Conservation (phyloP, 2,113 vertebrate genomes). For the Chionis minor region DNA sequence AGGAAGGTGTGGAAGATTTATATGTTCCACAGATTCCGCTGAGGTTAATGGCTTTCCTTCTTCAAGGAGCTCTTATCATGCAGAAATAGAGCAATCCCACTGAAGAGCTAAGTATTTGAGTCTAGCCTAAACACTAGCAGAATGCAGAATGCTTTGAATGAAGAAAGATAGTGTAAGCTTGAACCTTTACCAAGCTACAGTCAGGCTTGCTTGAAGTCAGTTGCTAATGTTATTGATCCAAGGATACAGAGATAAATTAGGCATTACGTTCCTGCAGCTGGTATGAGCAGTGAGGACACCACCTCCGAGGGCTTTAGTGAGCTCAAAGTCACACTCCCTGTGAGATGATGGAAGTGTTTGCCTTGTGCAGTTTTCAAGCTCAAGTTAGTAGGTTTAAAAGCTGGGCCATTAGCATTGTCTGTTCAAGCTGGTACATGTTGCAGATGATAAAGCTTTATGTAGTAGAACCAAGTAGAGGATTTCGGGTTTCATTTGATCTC, state of each 20-base stretch:
- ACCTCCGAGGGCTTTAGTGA: not conserved
- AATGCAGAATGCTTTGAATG: not conserved
- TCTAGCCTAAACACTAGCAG: not conserved
- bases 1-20: not conserved
- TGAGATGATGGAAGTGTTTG: not conserved
- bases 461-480: not conserved
- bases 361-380: not conserved
- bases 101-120: not conserved
- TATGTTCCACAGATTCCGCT: not conserved
- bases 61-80: constrained; percentile 30
- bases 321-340: not conserved
- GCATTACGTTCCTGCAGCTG: not conserved
- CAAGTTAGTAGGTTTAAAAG: not conserved
- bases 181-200: not conserved
- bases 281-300: not conserved
- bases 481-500: not conserved
- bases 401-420: not conserved
- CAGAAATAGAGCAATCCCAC: constrained; percentile 23
- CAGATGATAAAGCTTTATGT: not conserved
- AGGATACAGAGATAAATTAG: not conserved
- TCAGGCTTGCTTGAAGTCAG: not conserved
- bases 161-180: not conserved
- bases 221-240: not conserved
- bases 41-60: constrained; percentile 52
- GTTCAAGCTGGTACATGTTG: not conserved